phyloP scores from a whole-genome alignment of 2,888 invertebrate species.

The Colostygia pectinataria region DNA sequence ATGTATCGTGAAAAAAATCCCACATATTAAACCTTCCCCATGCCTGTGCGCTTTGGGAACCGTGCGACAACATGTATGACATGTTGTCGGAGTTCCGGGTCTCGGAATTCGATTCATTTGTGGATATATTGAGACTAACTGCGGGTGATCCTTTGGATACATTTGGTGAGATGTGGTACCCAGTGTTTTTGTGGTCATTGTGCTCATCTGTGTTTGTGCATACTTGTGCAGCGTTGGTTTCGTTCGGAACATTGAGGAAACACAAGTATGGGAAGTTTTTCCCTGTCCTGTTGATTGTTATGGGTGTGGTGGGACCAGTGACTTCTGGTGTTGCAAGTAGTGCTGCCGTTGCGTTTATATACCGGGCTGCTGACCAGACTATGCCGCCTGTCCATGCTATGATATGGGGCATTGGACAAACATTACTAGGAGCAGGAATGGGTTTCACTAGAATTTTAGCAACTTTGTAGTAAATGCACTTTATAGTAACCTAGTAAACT shows the following conservation, averaged over 20 bases:
- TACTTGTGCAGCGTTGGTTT: slow-evolving; percentile 94
- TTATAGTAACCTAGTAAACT: slow-evolving; percentile 31
- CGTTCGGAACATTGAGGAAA: slow-evolving; percentile 95
- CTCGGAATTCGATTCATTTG: slow-evolving; percentile 86
- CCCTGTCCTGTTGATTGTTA: slow-evolving; percentile 92
- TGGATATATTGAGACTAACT: slow-evolving; percentile 86
- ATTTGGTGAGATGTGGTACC: slow-evolving; percentile 98
- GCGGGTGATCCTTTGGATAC: slow-evolving; percentile 86
- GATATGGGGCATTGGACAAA: slow-evolving; percentile 97
- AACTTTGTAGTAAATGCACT: slow-evolving; percentile 86
- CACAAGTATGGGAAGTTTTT: slow-evolving; percentile 98
- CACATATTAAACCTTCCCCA: slow-evolving; percentile 64
- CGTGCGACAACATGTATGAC: slow-evolving; percentile 80
- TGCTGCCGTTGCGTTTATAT: slow-evolving; percentile 96
- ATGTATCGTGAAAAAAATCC: slow-evolving; percentile 39
- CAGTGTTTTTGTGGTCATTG: slow-evolving; percentile 97
- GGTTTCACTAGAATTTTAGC: slow-evolving; percentile 97
- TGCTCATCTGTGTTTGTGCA: slow-evolving; percentile 97
- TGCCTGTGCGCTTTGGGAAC: slow-evolving; percentile 66
- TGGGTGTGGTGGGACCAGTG: slow-evolving; percentile 95
- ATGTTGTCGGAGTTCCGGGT: slow-evolving; percentile 82
- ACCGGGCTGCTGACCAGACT: slow-evolving; percentile 92
- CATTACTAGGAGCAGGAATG: slow-evolving; percentile 92
- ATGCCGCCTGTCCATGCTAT: slow-evolving; percentile 96
- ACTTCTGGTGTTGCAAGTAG: slow-evolving; percentile 95